Base-by-base conservation (phyloP, 2,888 invertebrate genomes). In the Drosophila anomalipes region DNA sequence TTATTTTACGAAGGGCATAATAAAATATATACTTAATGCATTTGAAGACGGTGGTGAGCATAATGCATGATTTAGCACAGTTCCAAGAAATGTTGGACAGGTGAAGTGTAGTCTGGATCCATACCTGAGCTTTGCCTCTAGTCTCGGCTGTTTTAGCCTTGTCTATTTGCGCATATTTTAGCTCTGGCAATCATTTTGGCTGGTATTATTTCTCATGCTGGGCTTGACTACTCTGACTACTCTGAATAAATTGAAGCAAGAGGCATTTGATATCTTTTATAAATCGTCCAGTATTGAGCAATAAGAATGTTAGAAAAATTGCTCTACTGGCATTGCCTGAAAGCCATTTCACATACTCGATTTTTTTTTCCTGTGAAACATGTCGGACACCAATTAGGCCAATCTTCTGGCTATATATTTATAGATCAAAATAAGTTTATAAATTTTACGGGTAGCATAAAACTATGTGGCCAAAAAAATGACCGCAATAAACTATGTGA, bases 351-450 rank as follows among this genome's bases (percentile, higher is more conserved):
- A n/a, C 53, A 61, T 54, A 44, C 32, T 19, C 2, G 41, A 57
- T 16, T n/a, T 39, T 28, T 56, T 71, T 68, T 49, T 63, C 57
- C 52, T 70, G 66, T 44, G 58, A 32, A 60, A 62, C 76, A 81
- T 90, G 81, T 74, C 78, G 77, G 86, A 75, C 82, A 86, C 76
- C 87, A 86, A 86, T 90, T 86, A 86, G 86, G 79, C 74, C 86
- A 86, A 90, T 86, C 73, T 83, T 52, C 71, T 66, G 71, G 73
- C 70, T 81, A 73, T 26, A 16, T 90, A 86, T 86, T 90, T 86
- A 86, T 86, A 73, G 71, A 70, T 81, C 41, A 64, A 86, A 83
- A 89, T 90, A 83, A 83, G 86, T 86, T 83, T 81, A 74, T 74
- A 86, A 71, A 76, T 72, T 83, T 83, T 70, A 70, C 84, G 76